Evolutionary conservation across 2,797 vertebrate genomes (phyloP).

Genomic region (Thripadectes ignobilis): DNA sequence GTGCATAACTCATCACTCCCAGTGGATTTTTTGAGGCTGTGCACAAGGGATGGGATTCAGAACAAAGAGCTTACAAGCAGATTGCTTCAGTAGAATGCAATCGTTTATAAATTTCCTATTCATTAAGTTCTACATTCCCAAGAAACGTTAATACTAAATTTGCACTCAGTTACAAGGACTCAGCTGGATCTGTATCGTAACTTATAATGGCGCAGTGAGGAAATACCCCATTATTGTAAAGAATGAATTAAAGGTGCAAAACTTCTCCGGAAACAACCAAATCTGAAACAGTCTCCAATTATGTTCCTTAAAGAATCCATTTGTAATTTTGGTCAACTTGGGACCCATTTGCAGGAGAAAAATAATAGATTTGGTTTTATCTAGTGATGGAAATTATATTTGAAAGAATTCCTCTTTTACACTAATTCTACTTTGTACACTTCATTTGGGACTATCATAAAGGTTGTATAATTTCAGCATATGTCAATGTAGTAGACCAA

Average conservation of each 20-base stretch:
- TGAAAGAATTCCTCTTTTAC: not conserved
- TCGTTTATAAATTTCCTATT: constrained; percentile 65
- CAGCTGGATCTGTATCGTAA: constrained; percentile 16
- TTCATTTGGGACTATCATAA: not conserved
- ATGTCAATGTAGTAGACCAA: not conserved
- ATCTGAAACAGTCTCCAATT: not conserved
- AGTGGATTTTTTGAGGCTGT: constrained; percentile 10
- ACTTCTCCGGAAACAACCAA: not conserved
- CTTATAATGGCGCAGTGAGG: constrained; percentile 1
- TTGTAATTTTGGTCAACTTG: not conserved
- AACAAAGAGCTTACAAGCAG: constrained; percentile 51
- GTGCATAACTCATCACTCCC: constrained; percentile 38
- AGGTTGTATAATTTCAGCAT: not conserved
- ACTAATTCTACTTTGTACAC: not conserved
- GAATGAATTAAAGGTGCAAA: not conserved
- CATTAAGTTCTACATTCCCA: constrained; percentile 62
- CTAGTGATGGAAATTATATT: not conserved
- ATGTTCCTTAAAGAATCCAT: not conserved
- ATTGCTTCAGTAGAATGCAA: constrained; percentile 44
- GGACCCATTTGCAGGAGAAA: not conserved
- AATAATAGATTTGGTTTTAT: not conserved
- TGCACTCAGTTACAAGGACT: constrained; percentile 16
- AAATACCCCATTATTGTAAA: constrained; percentile 12
- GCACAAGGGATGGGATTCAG: constrained; percentile 38
- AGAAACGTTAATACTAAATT: constrained; percentile 53